Evolutionary conservation across 2,113 vertebrate species (phyloP).

Genomic region (Natator depressus): DNA sequence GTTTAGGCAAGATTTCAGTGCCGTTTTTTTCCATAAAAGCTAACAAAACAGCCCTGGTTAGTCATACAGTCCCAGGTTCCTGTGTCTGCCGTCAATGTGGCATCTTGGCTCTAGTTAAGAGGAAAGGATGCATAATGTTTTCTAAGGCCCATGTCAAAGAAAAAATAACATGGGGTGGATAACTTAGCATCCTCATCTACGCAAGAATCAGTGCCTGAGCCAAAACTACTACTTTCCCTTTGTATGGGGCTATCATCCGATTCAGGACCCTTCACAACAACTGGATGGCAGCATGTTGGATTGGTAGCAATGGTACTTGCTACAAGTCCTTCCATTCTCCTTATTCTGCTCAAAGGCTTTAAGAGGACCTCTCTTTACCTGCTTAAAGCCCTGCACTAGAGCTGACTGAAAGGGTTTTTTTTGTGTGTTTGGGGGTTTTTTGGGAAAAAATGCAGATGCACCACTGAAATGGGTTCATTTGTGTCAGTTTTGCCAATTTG

Average conservation of each 20-base stretch:
- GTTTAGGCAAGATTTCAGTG: neutral
- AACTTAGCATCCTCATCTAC: neutral
- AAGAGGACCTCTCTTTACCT: neutral
- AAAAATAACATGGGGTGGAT: neutral
- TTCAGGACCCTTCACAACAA: neutral
- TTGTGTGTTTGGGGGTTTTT: too few relatives aligned
- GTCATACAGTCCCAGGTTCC: neutral
- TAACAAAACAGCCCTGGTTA: neutral
- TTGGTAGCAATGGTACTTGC: neutral
- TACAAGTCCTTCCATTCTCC: neutral
- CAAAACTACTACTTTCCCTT: neutral
- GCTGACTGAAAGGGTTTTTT: neutral
- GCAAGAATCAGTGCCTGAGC: neutral
- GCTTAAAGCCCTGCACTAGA: neutral
- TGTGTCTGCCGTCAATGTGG: neutral
- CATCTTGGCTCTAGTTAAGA: neutral
- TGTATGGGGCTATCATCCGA: neutral
- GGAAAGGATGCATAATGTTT: neutral
- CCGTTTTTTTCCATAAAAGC: neutral
- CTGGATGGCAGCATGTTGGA: neutral
- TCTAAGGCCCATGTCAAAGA: neutral
- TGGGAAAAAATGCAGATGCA: neutral
- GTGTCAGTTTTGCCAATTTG: too few relatives aligned
- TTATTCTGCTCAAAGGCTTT: constrained; percentile 4
- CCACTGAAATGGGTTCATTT: too few relatives aligned